Evolutionary conservation across 2,113 vertebrate species (phyloP).

Genomic region (Pachypanchax playfairii): DNA sequence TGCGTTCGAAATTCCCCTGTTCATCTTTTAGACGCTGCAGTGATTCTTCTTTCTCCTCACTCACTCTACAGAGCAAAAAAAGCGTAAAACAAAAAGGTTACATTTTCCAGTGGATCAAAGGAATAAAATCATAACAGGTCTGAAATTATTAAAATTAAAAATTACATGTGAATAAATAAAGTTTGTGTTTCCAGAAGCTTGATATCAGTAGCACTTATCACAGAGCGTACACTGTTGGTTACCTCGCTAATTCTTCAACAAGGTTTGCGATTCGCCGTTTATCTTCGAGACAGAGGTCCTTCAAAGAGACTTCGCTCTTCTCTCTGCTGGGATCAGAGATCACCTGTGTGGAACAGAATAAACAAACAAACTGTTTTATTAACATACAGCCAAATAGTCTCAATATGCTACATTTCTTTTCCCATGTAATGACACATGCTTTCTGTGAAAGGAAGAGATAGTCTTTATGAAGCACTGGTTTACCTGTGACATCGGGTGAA

Average conservation of each 20-base stretch:
- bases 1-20: slow-evolving; percentile 91
- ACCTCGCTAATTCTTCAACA: slow-evolving; percentile 97
- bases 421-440: not conserved
- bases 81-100: not conserved
- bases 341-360: slow-evolving; percentile 68
- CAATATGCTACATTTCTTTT: too few species aligned
- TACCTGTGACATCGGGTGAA: slow-evolving; percentile 55
- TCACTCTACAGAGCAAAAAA: slow-evolving; percentile 81
- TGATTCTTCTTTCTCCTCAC: slow-evolving; percentile 94
- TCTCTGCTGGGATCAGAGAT: slow-evolving; percentile 64
- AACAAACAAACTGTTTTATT: not conserved
- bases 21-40: slow-evolving; percentile 88
- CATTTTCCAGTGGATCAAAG: not conserved
- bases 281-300: slow-evolving; percentile 97
- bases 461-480: not conserved
- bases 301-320: slow-evolving; percentile 85
- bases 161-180: not conserved
- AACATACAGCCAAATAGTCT: slow-evolving; percentile 35
- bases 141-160: not conserved
- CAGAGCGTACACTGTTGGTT: slow-evolving; percentile 9
- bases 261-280: slow-evolving; percentile 96
- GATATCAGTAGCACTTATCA: not conserved
- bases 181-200: not conserved
- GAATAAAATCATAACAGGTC: not conserved
- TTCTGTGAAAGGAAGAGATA: not conserved